Conservation (phyloP, 2,797 vertebrate genomes). For the Mus spretus region DNA sequence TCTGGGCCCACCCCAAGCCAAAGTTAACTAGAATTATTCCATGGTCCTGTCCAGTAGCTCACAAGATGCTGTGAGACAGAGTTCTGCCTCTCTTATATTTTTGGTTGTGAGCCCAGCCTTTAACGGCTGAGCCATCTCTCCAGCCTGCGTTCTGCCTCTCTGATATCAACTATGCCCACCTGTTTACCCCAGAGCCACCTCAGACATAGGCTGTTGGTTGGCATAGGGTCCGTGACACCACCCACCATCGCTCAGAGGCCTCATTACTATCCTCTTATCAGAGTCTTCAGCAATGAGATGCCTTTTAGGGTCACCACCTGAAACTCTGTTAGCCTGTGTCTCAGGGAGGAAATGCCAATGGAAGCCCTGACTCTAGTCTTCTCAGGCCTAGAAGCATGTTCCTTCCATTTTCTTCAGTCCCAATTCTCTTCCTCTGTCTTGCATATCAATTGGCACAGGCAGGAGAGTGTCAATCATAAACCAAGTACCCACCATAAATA, state of each 20-base stretch:
- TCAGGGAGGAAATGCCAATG: background rate
- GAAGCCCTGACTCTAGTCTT: background rate
- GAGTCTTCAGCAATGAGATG: background rate
- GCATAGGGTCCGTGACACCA: background rate
- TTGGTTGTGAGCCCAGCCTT: too few species aligned
- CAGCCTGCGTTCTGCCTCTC: background rate
- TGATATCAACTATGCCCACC: background rate
- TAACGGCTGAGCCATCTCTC: too few species aligned
- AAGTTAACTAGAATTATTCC: background rate
- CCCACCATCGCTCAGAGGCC: background rate
- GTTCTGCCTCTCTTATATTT: background rate
- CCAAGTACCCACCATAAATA: background rate
- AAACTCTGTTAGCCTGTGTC: background rate
- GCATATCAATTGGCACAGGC: background rate
- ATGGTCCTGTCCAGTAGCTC: background rate
- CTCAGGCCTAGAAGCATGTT: background rate
- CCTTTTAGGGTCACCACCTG: background rate
- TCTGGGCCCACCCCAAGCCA: background rate
- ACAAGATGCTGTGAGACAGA: background rate
- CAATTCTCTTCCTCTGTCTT: background rate
- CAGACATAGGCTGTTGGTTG: background rate
- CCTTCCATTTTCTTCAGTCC: background rate
- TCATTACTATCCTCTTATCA: too few species aligned
- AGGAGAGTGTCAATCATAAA: background rate
- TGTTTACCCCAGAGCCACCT: background rate